These are phyloP conservation scores for Chrysolina americana DNA, from an alignment of 2,888 invertebrate species.

Conservation along the genomic window DNA sequence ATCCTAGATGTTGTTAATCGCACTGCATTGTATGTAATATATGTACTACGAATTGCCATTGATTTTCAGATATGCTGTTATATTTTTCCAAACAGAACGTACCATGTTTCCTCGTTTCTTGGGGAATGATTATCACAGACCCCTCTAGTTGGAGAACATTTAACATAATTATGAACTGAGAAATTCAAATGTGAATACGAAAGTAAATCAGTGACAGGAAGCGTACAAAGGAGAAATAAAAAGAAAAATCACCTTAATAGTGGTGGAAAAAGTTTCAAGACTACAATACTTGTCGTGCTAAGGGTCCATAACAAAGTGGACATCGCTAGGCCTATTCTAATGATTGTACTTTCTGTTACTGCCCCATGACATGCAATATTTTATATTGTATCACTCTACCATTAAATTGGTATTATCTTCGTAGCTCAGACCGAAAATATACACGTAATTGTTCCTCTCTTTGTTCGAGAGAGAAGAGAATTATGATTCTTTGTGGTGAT, in stretches of 20 bases:
- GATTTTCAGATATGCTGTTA: background rate
- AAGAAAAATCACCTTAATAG: conserved; percentile 10
- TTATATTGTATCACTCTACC: conserved; percentile 59
- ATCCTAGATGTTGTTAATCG: no score
- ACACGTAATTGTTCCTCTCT: conserved; percentile 36
- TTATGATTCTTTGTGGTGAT: background rate
- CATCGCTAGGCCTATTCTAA: conserved; percentile 41
- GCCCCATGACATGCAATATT: conserved; percentile 54
- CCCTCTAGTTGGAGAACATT: background rate
- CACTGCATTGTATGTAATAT: no score
- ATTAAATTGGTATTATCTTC: conserved; percentile 58
- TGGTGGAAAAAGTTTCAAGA: conserved; percentile 32
- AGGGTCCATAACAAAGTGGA: conserved; percentile 41
- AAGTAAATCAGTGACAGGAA: conserved; percentile 28
- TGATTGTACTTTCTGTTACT: conserved; percentile 45
- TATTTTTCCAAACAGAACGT: no score
- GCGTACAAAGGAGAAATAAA: conserved; percentile 13
- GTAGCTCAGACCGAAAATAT: conserved; percentile 36
- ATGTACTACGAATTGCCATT: background rate
- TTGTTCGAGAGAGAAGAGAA: conserved; percentile 17
- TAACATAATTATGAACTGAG: conserved; percentile 21
- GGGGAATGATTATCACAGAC: background rate
- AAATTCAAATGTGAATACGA: conserved; percentile 19
- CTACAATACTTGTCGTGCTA: conserved; percentile 38
- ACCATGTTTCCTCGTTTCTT: background rate